These are phyloP conservation scores for Etheostoma perlongum DNA, from an alignment of 2,797 vertebrate genomes.

Conservation along the genomic window DNA sequence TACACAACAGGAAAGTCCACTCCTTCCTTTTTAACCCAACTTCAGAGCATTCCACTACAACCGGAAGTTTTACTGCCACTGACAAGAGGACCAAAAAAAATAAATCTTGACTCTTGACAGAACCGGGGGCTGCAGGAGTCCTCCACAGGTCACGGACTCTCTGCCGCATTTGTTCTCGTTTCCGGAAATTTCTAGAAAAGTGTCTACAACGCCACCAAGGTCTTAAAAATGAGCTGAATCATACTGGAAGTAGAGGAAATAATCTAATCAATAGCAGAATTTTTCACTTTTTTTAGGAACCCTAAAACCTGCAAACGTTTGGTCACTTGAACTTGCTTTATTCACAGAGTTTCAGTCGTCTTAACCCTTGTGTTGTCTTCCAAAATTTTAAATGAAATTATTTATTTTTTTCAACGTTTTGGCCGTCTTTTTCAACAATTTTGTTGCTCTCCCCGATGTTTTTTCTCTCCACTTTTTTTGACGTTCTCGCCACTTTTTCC, in stretches of 20 bases:
- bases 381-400: too few species aligned
- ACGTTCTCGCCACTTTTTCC: too few species aligned
- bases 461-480: too few species aligned
- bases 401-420: too few species aligned
- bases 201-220: not conserved
- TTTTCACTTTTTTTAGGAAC: too few species aligned
- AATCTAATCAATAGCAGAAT: not conserved
- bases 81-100: not conserved
- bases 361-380: too few species aligned
- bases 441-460: too few species aligned
- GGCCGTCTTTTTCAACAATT: too few species aligned
- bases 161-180: not conserved
- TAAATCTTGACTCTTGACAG: too few species aligned
- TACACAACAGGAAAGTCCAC: not conserved
- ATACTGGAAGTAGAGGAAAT: not conserved
- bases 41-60: constrained; percentile 30
- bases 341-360: not conserved
- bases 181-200: not conserved
- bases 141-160: not conserved
- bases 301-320: not conserved
- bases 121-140: not conserved
- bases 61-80: not conserved
- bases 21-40: not conserved
- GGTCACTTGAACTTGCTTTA: not conserved
- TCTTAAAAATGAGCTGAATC: not conserved